Percentiles rank a stretch among this genome's conserved stretches.
Conservation (phyloP, 2,113 vertebrate genomes). For the Urocolius indicus region DNA sequence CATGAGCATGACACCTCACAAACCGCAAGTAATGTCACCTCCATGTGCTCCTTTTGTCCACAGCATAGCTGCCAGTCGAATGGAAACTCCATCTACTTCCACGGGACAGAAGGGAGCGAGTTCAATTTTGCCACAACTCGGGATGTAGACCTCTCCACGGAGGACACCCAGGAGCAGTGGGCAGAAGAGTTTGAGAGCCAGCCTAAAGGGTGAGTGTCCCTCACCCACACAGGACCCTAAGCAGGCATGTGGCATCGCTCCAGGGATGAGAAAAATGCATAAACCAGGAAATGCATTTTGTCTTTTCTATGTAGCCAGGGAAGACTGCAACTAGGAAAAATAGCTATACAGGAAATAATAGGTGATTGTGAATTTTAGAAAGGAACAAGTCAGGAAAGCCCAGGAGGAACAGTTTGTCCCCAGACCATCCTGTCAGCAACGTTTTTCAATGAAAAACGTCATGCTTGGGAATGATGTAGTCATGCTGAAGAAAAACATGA, state of each 20-base stretch:
- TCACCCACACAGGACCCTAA: neutral
- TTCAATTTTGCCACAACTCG: conserved; percentile 92
- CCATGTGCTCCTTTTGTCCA: conserved; percentile 46
- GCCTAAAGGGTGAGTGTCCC: conserved; percentile 86
- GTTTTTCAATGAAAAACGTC: neutral
- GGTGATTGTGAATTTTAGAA: neutral
- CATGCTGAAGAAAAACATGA: neutral
- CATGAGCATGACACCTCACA: neutral
- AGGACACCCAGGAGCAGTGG: conserved; percentile 93
- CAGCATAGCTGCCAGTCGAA: conserved; percentile 99
- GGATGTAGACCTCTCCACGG: conserved; percentile 91
- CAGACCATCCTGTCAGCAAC: neutral
- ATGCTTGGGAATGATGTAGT: neutral
- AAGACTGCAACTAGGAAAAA: neutral
- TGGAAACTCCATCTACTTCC: conserved; percentile 95
- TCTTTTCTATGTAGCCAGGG: neutral
- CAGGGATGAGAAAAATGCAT: neutral
- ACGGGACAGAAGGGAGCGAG: conserved; percentile 89
- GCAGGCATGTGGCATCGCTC: neutral
- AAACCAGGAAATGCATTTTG: neutral
- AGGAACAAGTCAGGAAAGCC: neutral
- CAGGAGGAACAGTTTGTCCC: neutral
- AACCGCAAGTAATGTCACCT: neutral
- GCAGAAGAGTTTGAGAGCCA: conserved; percentile 96
- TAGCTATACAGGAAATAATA: neutral